Conservation (phyloP, 2,113 vertebrate species). For the Hippotragus niger region DNA sequence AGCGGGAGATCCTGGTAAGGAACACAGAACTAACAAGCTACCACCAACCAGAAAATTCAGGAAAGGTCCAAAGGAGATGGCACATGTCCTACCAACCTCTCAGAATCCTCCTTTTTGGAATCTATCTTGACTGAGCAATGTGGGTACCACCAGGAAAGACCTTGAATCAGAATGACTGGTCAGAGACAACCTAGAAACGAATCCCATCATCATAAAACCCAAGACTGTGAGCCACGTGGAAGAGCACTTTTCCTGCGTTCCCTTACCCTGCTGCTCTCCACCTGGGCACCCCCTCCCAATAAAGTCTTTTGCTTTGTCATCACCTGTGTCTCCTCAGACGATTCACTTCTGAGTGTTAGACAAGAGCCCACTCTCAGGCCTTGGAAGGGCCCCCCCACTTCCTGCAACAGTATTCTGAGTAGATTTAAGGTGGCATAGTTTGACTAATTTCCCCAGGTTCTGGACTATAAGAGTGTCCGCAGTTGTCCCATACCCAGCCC, state of each 20-base stretch:
- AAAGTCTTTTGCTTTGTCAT: not conserved
- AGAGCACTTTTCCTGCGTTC: not conserved
- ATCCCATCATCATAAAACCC: not conserved
- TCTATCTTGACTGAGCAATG: not conserved
- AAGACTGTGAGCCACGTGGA: not conserved
- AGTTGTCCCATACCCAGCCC: not conserved
- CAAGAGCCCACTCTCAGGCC: not conserved
- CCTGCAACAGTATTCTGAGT: not conserved
- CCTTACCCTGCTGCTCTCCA: not conserved
- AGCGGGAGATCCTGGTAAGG: not conserved
- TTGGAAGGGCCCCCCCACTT: not conserved
- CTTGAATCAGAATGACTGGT: not conserved
- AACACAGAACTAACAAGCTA: not conserved
- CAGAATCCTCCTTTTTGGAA: not conserved
- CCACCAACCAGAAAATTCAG: not conserved
- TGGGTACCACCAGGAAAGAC: not conserved
- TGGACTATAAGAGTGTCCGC: not conserved
- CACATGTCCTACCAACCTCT: not conserved
- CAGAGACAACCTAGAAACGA: not conserved
- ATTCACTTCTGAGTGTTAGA: not conserved
- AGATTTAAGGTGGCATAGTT: too few relatives aligned
- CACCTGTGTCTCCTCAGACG: not conserved
- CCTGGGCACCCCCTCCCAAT: not conserved
- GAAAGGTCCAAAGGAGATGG: not conserved
- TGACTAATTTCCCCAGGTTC: not conserved